Conservation (phyloP, 2,113 vertebrate species). For the Lasiurus borealis region DNA sequence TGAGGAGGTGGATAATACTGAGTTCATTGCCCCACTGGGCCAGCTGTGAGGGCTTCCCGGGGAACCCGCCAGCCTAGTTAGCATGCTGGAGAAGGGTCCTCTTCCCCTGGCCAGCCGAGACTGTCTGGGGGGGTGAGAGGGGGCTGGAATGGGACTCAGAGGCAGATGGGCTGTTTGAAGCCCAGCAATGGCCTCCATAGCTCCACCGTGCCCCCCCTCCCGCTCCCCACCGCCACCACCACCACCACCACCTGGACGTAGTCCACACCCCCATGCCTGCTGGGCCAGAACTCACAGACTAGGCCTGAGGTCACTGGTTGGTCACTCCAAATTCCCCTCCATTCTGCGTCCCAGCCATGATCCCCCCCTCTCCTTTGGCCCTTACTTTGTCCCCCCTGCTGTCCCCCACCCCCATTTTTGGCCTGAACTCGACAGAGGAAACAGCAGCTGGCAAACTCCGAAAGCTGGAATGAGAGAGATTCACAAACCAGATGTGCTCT, state of each 20-base stretch:
- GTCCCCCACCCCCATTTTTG: conserved; percentile 79
- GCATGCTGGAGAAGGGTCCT: conserved; percentile 73
- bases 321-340: conserved; percentile 33
- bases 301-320: conserved; percentile 65
- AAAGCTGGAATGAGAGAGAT: conserved; percentile 85
- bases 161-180: conserved; percentile 70
- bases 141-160: conserved; percentile 51
- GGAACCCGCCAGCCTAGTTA: conserved; percentile 80
- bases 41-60: conserved; percentile 85
- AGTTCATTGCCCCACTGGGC: conserved; percentile 84
- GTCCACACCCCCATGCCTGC: not conserved
- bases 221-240: not conserved
- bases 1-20: conserved; percentile 83
- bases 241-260: not conserved
- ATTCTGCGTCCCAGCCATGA: not conserved
- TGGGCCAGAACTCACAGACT: not conserved
- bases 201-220: not conserved
- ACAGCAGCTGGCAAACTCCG: conserved; percentile 86
- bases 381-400: conserved; percentile 59
- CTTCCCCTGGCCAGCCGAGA: conserved; percentile 71
- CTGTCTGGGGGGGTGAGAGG: not conserved
- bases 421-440: conserved; percentile 83
- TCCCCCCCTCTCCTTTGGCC: conserved; percentile 65
- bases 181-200: conserved; percentile 40
- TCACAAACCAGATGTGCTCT: conserved; percentile 88